A percentile compares a stretch with the other conserved stretches of the same genome.
These are phyloP conservation scores for Sapajus apella DNA, from an alignment of 2,113 vertebrate species.

Conservation along the genomic window DNA sequence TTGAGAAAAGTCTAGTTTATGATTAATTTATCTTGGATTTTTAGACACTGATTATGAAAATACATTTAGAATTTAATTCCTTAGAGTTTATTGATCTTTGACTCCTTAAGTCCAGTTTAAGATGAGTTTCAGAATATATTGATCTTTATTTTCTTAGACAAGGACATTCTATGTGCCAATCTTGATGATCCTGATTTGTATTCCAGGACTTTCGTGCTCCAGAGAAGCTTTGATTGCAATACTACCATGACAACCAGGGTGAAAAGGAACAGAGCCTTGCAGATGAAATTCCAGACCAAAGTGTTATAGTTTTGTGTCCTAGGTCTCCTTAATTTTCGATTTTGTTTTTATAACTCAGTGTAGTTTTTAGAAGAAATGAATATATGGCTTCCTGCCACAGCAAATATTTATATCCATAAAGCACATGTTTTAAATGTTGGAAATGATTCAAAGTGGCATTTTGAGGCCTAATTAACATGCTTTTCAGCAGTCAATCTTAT, in stretches of 20 bases:
- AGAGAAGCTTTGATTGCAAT: neutral
- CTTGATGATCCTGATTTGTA: neutral
- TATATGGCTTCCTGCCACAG: neutral
- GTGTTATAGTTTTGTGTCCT: neutral
- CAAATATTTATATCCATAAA: neutral
- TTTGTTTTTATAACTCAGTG: neutral
- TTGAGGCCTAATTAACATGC: neutral
- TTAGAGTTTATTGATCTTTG: neutral
- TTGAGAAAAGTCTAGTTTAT: neutral
- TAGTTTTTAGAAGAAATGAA: neutral
- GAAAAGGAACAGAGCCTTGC: neutral
- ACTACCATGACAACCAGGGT: neutral
- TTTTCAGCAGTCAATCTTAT: neutral
- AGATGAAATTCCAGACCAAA: neutral
- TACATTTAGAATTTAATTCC: neutral
- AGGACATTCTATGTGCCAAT: neutral
- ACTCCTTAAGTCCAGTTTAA: neutral
- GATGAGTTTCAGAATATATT: neutral
- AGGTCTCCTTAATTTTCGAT: neutral
- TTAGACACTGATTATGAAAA: neutral
- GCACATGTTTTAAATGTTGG: neutral
- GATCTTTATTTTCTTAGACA: neutral
- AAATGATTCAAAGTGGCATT: neutral
- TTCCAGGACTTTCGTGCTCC: neutral
- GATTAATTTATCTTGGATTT: neutral